Evolutionary conservation across 2,113 vertebrate species (phyloP), one percentile per base, ranked within the genome.

Genomic region (Microcebus tavaratra): DNA sequence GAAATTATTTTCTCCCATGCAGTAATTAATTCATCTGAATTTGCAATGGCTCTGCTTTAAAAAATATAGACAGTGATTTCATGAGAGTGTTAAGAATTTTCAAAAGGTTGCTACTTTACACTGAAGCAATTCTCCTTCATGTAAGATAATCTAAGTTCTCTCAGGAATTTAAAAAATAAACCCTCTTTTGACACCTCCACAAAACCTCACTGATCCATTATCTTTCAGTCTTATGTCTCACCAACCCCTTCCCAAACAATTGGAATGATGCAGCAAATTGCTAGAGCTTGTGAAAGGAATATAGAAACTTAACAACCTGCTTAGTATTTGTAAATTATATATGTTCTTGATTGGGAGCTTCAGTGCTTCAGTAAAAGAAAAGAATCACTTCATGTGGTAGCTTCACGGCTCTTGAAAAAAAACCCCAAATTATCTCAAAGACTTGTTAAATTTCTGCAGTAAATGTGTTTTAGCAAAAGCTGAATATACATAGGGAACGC

Each of bases 321-420:
- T 78, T 65, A 39, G 9, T 59, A 88, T 80, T 86, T 96, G 18
- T 78, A 75, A 88, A 88, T 48, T 94, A 20, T 61, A 11, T 55
- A 53, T 21, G 5, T 68, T 96, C 90, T 92, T 88, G 29, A 73
- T 15, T 87, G 7, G 53, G 53, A 90, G 7, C 0, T 50, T 96
- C 42, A 65, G 36, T 81, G 7, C 0, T 50, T 96, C 42, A 65
- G 36, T 81, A 70, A 94, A 90, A 93, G 31, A 91, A 92, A 93
- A 95, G 27, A 72, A 79, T 82, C 18, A 25, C 31, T 70, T 91
- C 78, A 29, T 88, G 36, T 61, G 39, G 15, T 90, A 87, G 63
- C 78, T 96, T 75, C 84, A 76, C 27, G 39, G 50, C 68, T 96
- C 73, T 90, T 88, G 94, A 95, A 96, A 95, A 96, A 61, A 29